Conservation (phyloP, 2,797 vertebrate genomes). For the Rhinichthys osculus region DNA sequence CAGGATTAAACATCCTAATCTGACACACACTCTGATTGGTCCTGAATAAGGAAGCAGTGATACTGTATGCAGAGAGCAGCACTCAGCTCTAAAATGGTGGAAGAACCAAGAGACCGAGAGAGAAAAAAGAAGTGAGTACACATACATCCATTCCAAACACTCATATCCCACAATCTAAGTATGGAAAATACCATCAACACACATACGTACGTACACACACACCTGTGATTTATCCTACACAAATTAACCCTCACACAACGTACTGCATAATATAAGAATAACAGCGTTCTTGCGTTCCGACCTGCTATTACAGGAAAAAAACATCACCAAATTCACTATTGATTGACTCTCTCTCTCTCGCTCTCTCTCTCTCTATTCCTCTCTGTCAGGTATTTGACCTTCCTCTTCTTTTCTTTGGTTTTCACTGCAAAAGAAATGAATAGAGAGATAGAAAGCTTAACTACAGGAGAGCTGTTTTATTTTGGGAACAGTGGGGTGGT, state of each 20-base stretch:
- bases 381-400: constrained; percentile 72
- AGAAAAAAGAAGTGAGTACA: neutral
- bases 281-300: constrained; percentile 16
- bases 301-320: constrained; percentile 49
- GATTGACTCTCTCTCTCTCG: constrained; percentile 48
- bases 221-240: neutral
- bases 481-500: constrained; percentile 57
- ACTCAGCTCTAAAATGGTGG: constrained; percentile 40
- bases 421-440: constrained; percentile 64
- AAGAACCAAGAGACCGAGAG: constrained; percentile 25
- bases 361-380: constrained; percentile 58
- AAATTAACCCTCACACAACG: neutral
- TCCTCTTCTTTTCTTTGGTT: constrained; percentile 63
- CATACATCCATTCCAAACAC: neutral
- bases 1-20: constrained; percentile 72
- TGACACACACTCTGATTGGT: constrained; percentile 63
- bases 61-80: constrained; percentile 31
- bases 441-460: constrained; percentile 61
- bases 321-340: constrained; percentile 54
- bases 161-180: neutral
- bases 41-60: constrained; percentile 52
- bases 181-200: neutral
- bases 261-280: constrained; percentile 19
- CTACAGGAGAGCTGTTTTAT: constrained; percentile 59
- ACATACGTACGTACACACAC: neutral